Percentiles rank a stretch among this genome's conserved stretches.
These are phyloP conservation scores for Porites divaricata DNA, from an alignment of 92 coral and sea anemone genomes.

Conservation along the genomic window DNA sequence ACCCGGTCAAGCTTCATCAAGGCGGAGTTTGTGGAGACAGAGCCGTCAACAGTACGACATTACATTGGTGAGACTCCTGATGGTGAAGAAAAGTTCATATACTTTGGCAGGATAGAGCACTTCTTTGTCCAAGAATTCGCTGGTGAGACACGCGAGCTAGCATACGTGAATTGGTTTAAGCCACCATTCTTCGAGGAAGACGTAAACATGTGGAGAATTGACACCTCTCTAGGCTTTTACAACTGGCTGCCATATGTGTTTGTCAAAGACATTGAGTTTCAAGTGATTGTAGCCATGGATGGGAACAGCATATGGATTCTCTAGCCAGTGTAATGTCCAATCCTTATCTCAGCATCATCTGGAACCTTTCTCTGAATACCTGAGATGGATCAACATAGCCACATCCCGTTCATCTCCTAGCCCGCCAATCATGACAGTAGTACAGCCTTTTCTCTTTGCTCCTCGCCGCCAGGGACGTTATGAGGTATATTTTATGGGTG, in stretches of 20 bases:
- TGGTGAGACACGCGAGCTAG: neutral
- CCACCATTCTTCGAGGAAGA: constrained; percentile 6
- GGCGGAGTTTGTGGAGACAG: constrained; percentile 8
- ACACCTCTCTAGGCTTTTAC: neutral
- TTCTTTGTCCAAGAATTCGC: neutral
- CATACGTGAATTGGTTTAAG: constrained; percentile 11
- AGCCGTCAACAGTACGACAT: constrained; percentile 2
- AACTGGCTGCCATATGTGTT: constrained; percentile 9
- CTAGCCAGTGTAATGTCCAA: neutral
- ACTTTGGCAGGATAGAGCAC: constrained; percentile 8
- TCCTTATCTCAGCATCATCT: no score
- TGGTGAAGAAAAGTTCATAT: neutral
- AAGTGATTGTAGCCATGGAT: constrained; percentile 9
- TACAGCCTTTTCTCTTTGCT: no score
- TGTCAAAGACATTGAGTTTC: neutral
- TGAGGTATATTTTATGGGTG: no score
- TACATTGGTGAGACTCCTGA: neutral
- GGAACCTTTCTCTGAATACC: no score
- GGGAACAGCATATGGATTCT: neutral
- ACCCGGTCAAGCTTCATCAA: constrained; percentile 8
- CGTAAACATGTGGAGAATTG: constrained; percentile 3
- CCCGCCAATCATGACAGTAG: no score
- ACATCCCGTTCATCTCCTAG: no score
- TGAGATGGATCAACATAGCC: no score
- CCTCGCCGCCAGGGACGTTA: no score